phyloP scores from a whole-genome alignment of 2,888 invertebrate species.

The Morpho deidamia region DNA sequence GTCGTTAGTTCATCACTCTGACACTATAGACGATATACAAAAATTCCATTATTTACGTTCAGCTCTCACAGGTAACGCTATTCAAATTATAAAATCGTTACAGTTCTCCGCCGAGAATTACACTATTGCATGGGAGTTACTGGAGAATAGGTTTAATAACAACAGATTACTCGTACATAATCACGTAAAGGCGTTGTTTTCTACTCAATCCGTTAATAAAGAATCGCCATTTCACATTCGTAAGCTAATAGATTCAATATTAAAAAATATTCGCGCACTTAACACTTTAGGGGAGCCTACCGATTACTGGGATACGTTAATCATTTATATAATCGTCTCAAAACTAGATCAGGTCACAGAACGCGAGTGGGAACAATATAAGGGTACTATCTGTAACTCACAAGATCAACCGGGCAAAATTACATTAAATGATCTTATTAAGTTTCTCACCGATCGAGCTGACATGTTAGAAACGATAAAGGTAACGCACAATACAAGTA shows the following conservation, averaged over 20 bases:
- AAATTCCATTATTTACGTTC: constrained; percentile 28
- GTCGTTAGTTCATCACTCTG: neutral
- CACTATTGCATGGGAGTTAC: neutral
- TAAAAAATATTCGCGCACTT: too few relatives aligned
- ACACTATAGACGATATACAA: constrained; percentile 16
- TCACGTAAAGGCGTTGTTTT: constrained; percentile 19
- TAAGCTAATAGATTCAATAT: too few relatives aligned
- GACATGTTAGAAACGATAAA: too few relatives aligned
- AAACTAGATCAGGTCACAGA: constrained; percentile 23
- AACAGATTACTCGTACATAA: constrained; percentile 9
- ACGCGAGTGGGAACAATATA: too few relatives aligned
- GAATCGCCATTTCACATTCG: too few relatives aligned
- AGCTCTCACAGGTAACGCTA: neutral
- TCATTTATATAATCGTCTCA: constrained; percentile 25
- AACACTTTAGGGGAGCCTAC: constrained; percentile 20
- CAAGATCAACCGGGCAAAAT: too few relatives aligned
- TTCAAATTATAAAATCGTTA: too few relatives aligned
- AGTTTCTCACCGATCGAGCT: too few relatives aligned
- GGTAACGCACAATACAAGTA: too few relatives aligned
- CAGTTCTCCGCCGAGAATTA: neutral
- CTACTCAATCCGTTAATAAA: too few relatives aligned
- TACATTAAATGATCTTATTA: too few relatives aligned
- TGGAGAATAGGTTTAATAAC: neutral
- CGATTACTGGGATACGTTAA: constrained; percentile 26
- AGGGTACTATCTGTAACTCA: too few relatives aligned